Percentiles rank a stretch among this genome's conserved stretches.
Conservation (phyloP, 2,888 invertebrate genomes). For the Plusia festucae region DNA sequence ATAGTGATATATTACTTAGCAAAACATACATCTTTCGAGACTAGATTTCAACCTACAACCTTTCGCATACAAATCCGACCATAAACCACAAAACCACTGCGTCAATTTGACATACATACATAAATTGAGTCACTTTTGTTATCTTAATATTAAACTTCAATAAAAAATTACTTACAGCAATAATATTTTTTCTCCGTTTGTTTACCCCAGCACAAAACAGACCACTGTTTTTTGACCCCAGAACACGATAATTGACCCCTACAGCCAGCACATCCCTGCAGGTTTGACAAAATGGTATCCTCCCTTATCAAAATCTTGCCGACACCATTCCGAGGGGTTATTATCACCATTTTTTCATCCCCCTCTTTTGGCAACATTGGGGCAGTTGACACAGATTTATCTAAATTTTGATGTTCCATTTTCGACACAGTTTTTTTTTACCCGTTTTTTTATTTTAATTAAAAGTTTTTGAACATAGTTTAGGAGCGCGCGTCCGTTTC, state of each 20-base stretch:
- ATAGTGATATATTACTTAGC: too few species aligned
- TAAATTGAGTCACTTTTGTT: background rate
- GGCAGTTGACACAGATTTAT: constrained; percentile 62
- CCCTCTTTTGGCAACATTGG: constrained; percentile 68
- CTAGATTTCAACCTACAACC: background rate
- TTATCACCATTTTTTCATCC: constrained; percentile 69
- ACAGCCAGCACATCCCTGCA: constrained; percentile 80
- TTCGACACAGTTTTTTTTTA: constrained; percentile 25
- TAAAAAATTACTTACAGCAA: constrained; percentile 73
- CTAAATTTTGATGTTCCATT: constrained; percentile 67
- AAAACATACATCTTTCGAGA: background rate
- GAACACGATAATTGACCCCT: constrained; percentile 78
- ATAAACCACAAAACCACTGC: background rate
- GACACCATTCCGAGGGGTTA: constrained; percentile 64
- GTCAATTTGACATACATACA: background rate
- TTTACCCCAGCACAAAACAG: constrained; percentile 82
- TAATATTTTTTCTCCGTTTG: constrained; percentile 81
- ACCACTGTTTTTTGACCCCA: constrained; percentile 80
- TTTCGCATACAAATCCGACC: background rate
- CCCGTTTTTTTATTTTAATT: too few species aligned
- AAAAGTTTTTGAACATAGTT: constrained; percentile 36
- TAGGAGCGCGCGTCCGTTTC: constrained; percentile 27
- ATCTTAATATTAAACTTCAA: background rate
- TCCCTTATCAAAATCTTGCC: constrained; percentile 80
- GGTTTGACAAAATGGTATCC: constrained; percentile 78